These are phyloP conservation scores for Vireo altiloquus DNA, from an alignment of 2,113 vertebrate genomes.

Conservation along the genomic window DNA sequence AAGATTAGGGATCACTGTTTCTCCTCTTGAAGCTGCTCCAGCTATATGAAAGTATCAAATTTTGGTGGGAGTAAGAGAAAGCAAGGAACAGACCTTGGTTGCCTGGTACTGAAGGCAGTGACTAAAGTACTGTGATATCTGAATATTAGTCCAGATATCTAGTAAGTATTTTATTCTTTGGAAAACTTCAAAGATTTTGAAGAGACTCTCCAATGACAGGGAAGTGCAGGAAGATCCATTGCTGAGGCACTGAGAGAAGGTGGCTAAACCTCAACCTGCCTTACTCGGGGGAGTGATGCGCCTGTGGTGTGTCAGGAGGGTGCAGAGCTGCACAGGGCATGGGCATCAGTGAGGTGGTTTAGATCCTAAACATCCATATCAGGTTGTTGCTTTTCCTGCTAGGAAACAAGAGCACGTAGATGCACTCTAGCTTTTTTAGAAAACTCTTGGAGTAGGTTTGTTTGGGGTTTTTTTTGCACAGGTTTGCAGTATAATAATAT, in stretches of 20 bases:
- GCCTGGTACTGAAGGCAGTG: background rate
- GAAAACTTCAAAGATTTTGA: background rate
- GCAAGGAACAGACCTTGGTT: background rate
- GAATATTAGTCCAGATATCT: background rate
- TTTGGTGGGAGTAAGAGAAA: background rate
- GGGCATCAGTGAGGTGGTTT: background rate
- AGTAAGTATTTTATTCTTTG: background rate
- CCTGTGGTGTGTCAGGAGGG: background rate
- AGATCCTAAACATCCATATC: no score
- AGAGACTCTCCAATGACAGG: background rate
- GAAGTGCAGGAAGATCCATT: background rate
- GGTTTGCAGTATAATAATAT: background rate
- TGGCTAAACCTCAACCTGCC: background rate
- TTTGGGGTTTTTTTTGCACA: background rate
- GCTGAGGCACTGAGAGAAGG: background rate
- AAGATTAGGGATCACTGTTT: background rate
- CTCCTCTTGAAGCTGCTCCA: background rate
- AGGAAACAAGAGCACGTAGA: background rate
- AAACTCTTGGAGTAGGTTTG: background rate
- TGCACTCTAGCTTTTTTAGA: background rate
- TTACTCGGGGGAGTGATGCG: rapidly evolving
- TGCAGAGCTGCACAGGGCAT: background rate
- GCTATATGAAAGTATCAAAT: background rate
- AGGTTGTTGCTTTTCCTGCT: background rate
- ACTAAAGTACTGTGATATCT: background rate